A percentile compares a stretch with the other conserved stretches of the same genome.
Evolutionary conservation across 2,113 vertebrate species (phyloP).

Genomic region (Climacteris rufus): DNA sequence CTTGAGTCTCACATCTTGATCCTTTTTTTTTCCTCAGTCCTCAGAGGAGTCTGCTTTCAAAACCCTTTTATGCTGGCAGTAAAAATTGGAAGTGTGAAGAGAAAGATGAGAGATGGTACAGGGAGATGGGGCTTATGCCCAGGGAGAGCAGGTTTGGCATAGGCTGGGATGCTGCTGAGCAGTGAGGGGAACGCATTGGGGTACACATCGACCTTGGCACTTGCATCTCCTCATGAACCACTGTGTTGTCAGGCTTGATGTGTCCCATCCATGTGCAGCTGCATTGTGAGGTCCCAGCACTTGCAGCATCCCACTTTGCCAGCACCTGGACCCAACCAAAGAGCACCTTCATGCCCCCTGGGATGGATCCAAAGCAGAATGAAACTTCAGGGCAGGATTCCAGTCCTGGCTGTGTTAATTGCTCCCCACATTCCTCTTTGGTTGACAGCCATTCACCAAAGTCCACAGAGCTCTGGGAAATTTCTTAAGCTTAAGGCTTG

Average conservation of each 20-base stretch:
- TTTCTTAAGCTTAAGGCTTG: not conserved
- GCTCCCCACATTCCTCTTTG: not conserved
- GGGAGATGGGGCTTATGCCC: not conserved
- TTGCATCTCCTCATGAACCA: not conserved
- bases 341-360: not conserved
- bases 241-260: accelerated
- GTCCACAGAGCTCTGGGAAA: not conserved
- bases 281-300: accelerated
- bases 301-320: not conserved
- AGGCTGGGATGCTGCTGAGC: not conserved
- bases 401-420: not conserved
- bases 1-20: conserved; percentile 22
- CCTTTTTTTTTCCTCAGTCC: conserved; percentile 3
- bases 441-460: not conserved
- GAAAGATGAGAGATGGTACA: not conserved
- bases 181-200: accelerated
- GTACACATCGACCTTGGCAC: accelerated
- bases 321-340: not conserved
- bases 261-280: accelerated
- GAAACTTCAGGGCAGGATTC: not conserved
- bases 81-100: not conserved
- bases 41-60: not conserved
- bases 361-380: not conserved
- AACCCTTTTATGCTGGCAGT: conserved; percentile 13
- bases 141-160: not conserved